phyloP scores from a whole-genome alignment of 2,888 invertebrate genomes.

The Agonopterix alstromeriana region DNA sequence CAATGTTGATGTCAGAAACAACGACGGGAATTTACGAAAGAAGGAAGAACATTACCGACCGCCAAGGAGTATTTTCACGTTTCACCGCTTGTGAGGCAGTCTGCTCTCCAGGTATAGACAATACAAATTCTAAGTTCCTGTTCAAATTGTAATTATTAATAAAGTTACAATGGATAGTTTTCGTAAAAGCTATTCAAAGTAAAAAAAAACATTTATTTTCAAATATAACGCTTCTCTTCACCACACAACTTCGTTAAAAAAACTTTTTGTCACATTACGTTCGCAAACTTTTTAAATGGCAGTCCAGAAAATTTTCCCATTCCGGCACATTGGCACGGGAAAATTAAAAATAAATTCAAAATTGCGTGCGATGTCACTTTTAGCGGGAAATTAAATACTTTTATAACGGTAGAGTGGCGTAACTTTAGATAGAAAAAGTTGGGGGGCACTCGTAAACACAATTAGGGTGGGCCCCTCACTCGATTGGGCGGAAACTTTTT shows the following conservation, averaged over 20 bases:
- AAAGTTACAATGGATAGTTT: too few relatives aligned
- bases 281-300: constrained; percentile 9
- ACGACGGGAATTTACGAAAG: too few relatives aligned
- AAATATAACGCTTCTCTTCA: constrained; percentile 48
- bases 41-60: too few relatives aligned
- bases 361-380: constrained; percentile 53
- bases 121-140: too few relatives aligned
- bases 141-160: too few relatives aligned
- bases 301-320: constrained; percentile 1
- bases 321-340: constrained; percentile 4
- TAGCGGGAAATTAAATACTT: constrained; percentile 62
- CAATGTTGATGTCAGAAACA: too few relatives aligned
- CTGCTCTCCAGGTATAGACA: too few relatives aligned
- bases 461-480: constrained; percentile 46
- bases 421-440: constrained; percentile 74
- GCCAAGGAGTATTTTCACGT: too few relatives aligned
- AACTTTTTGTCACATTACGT: constrained; percentile 2
- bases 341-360: constrained; percentile 45
- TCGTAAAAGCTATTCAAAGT: too few relatives aligned
- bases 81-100: too few relatives aligned
- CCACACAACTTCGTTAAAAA: constrained; percentile 83
- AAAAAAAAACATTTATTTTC: too few relatives aligned
- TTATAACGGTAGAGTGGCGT: constrained; percentile 41
- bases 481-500: constrained; percentile 49
- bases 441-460: constrained; percentile 55